These are phyloP conservation scores for Emys orbicularis DNA, from an alignment of 2,797 vertebrate species.

Conservation along the genomic window DNA sequence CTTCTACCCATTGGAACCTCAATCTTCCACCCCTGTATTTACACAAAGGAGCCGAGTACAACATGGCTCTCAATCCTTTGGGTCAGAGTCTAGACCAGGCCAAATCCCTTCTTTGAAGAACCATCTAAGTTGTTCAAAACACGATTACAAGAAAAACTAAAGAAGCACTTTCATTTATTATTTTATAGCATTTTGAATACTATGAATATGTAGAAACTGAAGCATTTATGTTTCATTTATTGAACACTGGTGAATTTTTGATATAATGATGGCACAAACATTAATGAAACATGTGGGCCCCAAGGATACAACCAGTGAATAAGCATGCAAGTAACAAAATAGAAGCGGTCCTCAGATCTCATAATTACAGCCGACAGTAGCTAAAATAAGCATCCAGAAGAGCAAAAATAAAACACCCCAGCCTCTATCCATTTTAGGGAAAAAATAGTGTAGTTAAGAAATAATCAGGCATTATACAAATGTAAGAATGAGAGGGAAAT, in stretches of 20 bases:
- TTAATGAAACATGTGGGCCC: neutral
- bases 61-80: neutral
- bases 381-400: neutral
- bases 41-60: neutral
- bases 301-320: neutral
- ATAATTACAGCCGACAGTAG: neutral
- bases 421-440: neutral
- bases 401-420: neutral
- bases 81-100: neutral
- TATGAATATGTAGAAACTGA: neutral
- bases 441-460: neutral
- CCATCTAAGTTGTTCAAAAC: neutral
- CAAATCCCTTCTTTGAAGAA: neutral
- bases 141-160: neutral
- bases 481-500: neutral
- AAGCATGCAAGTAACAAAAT: neutral
- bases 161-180: neutral
- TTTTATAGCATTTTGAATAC: neutral
- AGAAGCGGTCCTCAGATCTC: neutral
- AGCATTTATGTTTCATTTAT: neutral
- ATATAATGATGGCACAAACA: neutral
- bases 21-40: neutral
- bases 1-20: neutral
- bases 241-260: neutral
- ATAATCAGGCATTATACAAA: neutral